Conservation (phyloP, 2,797 vertebrate genomes). For the Paratrypauchen microcephalus region DNA sequence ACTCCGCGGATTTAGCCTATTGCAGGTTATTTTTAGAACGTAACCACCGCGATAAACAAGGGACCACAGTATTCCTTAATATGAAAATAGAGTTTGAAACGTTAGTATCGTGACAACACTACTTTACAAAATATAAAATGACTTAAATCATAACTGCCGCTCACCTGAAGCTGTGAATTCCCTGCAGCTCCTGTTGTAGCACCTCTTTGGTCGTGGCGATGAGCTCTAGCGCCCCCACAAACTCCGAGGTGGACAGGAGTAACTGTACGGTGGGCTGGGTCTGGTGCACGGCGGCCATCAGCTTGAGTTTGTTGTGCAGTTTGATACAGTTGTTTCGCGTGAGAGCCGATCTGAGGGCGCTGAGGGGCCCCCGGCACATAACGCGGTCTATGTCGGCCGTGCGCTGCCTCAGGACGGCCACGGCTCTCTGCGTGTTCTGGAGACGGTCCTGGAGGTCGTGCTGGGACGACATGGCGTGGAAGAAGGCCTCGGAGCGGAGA, state of each 20-base stretch:
- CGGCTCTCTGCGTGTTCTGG: slow-evolving; percentile 88
- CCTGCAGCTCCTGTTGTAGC: slow-evolving; percentile 97
- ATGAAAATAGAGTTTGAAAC: too few species aligned
- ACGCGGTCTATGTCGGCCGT: slow-evolving; percentile 88
- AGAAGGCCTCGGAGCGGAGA: slow-evolving; percentile 96
- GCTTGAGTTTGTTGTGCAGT: slow-evolving; percentile 92
- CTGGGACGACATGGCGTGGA: slow-evolving; percentile 98
- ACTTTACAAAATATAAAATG: neutral
- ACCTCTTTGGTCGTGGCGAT: slow-evolving; percentile 98
- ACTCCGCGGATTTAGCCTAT: too few species aligned
- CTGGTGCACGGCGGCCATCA: slow-evolving; percentile 98
- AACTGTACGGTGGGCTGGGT: slow-evolving; percentile 98
- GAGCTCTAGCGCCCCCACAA: slow-evolving; percentile 95
- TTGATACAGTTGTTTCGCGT: slow-evolving; percentile 90
- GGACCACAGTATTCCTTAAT: too few species aligned
- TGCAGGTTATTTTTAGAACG: too few species aligned
- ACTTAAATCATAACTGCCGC: neutral
- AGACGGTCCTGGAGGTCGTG: slow-evolving; percentile 97
- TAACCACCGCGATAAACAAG: too few species aligned
- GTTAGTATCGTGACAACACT: too few species aligned
- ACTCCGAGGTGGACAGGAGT: slow-evolving; percentile 93
- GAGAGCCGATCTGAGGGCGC: slow-evolving; percentile 84
- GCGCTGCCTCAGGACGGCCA: slow-evolving; percentile 87
- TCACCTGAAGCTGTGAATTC: slow-evolving; percentile 92
- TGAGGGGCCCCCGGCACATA: slow-evolving; percentile 91